Conservation (phyloP, 2,113 vertebrate genomes). For the Globicephala melas region DNA sequence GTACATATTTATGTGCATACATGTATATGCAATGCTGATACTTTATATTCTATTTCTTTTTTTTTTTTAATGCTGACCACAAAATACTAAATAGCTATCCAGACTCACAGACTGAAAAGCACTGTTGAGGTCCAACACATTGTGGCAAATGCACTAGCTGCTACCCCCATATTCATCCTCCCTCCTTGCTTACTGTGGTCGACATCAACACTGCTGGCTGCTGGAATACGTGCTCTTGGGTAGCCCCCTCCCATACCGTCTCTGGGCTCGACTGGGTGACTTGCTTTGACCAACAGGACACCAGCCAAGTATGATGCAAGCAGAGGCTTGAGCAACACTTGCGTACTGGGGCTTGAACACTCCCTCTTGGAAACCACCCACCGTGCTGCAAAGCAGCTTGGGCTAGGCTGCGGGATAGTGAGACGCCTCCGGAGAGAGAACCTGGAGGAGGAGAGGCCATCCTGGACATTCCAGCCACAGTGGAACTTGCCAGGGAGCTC, state of each 20-base stretch:
- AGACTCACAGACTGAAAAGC: neutral
- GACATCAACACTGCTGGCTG: neutral
- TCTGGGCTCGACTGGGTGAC: neutral
- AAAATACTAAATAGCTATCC: neutral
- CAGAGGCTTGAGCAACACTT: neutral
- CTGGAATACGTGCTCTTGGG: neutral
- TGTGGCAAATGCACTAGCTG: neutral
- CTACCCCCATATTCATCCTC: neutral
- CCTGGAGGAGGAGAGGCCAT: neutral
- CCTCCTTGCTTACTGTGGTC: neutral
- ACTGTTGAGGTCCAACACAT: neutral
- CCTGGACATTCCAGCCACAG: neutral
- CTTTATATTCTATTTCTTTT: neutral
- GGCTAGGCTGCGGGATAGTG: neutral
- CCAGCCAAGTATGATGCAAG: neutral
- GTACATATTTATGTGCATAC: neutral
- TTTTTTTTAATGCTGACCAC: neutral
- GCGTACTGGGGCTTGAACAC: neutral
- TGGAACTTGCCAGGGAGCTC: neutral
- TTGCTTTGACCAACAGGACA: neutral
- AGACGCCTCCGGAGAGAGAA: neutral
- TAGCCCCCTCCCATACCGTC: neutral
- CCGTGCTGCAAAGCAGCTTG: neutral
- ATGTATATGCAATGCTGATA: neutral
- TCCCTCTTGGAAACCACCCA: neutral